Evolutionary conservation across 1,140 invertebrate species (phyloP).

Genomic region (Batillaria attramentaria): DNA sequence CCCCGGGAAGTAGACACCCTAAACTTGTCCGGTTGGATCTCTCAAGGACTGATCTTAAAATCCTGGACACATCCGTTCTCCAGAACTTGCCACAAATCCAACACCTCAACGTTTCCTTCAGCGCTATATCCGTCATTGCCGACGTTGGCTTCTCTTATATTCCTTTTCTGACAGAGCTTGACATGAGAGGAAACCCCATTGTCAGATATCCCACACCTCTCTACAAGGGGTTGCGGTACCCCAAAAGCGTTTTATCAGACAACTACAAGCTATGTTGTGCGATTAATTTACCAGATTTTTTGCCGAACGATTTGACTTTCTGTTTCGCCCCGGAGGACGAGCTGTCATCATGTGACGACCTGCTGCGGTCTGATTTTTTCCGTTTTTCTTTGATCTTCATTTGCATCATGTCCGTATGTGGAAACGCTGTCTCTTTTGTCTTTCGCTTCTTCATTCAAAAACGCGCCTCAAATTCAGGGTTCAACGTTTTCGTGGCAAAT

Average conservation of each 20-base stretch:
- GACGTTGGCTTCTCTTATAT: conserved; percentile 12
- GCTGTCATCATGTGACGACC: conserved; percentile 49
- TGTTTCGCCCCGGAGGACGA: conserved; percentile 12
- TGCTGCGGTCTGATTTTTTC: conserved; percentile 36
- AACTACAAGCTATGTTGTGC: conserved; percentile 44
- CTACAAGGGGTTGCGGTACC: conserved; percentile 1
- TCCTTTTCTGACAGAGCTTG: background rate
- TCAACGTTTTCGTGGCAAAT: conserved; percentile 46
- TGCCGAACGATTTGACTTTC: conserved; percentile 7
- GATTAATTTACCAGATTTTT: too few species aligned
- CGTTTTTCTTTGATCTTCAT: conserved; percentile 44
- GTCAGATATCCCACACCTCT: conserved; percentile 24
- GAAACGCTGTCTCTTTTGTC: conserved; percentile 35
- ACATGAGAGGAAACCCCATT: conserved; percentile 29
- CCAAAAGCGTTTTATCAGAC: conserved; percentile 32
- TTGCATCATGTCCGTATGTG: conserved; percentile 35
- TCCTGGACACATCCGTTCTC: conserved; percentile 4
- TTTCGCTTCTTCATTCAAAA: background rate
- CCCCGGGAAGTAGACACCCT: background rate
- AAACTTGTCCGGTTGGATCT: conserved; percentile 5
- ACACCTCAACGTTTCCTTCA: background rate
- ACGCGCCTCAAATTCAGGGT: conserved; percentile 31
- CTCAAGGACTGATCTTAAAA: background rate
- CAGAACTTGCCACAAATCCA: conserved; percentile 4
- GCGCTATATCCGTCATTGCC: background rate